Evolutionary conservation across 1,140 invertebrate species (phyloP).

Genomic region (Drosophila arizonae): DNA sequence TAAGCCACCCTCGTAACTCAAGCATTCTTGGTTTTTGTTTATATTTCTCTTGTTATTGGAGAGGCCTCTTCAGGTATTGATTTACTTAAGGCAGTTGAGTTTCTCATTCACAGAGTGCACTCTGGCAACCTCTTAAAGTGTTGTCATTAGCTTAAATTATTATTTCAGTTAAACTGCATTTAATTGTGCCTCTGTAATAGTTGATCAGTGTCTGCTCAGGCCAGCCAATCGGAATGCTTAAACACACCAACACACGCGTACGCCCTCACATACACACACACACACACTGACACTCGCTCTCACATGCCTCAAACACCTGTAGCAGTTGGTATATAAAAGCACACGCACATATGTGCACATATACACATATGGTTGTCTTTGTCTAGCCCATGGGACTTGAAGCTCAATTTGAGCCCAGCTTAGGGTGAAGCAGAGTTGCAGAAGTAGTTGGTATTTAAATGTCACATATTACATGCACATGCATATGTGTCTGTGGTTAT

Average conservation of each 20-base stretch:
- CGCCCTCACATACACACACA: not conserved
- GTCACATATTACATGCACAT: not conserved
- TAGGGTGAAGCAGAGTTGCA: not conserved
- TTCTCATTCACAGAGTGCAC: not conserved
- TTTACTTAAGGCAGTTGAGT: not conserved
- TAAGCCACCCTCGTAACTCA: too few species aligned
- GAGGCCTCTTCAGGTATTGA: not conserved
- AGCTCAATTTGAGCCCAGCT: constrained; percentile 7
- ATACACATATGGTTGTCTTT: not conserved
- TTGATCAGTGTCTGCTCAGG: not conserved
- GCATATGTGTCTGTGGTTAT: not conserved
- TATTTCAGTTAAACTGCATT: too few species aligned
- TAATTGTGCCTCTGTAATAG: not conserved
- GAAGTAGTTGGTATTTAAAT: constrained; percentile 3
- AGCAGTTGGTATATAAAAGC: constrained; percentile 1
- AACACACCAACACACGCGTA: constrained; percentile 1
- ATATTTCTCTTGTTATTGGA: too few species aligned
- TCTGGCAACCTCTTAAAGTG: not conserved
- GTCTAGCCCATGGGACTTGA: not conserved
- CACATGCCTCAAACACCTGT: constrained; percentile 17
- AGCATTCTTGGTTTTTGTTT: too few species aligned
- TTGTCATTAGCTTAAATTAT: too few species aligned
- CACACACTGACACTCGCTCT: not conserved
- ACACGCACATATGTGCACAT: not conserved
- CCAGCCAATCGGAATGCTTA: constrained; percentile 17